phyloP scores from a whole-genome alignment of 2,797 vertebrate species.

The Ammospiza maritima region DNA sequence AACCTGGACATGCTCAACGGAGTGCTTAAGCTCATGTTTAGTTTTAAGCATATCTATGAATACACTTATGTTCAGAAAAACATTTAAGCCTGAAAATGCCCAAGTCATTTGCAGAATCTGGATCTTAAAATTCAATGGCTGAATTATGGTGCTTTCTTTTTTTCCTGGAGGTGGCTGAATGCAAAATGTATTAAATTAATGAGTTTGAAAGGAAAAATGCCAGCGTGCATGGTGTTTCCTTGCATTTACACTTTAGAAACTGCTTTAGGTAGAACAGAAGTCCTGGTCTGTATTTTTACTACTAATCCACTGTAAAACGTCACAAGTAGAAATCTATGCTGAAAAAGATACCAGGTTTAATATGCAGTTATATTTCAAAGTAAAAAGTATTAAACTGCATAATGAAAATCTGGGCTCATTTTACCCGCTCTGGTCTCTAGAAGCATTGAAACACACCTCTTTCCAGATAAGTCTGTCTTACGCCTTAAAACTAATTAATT shows the following conservation, averaged over 20 bases:
- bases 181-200: not conserved
- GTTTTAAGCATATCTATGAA: not conserved
- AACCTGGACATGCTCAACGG: rapidly evolving
- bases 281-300: not conserved
- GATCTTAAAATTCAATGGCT: not conserved
- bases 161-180: not conserved
- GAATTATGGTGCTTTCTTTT: not conserved
- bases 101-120: not conserved
- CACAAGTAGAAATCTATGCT: not conserved
- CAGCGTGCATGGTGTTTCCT: not conserved
- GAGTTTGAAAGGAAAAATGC: not conserved
- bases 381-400: not conserved
- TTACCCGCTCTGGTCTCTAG: not conserved
- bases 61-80: not conserved
- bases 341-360: not conserved
- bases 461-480: not conserved
- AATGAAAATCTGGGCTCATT: not conserved
- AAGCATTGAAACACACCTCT: not conserved
- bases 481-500: not conserved
- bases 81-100: not conserved
- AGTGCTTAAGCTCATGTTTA: not conserved
- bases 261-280: not conserved
- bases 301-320: not conserved
- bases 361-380: not conserved
- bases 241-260: not conserved